These are phyloP conservation scores for Mastomys natalensis DNA, from an alignment of 2,113 vertebrate species.

Conservation along the genomic window DNA sequence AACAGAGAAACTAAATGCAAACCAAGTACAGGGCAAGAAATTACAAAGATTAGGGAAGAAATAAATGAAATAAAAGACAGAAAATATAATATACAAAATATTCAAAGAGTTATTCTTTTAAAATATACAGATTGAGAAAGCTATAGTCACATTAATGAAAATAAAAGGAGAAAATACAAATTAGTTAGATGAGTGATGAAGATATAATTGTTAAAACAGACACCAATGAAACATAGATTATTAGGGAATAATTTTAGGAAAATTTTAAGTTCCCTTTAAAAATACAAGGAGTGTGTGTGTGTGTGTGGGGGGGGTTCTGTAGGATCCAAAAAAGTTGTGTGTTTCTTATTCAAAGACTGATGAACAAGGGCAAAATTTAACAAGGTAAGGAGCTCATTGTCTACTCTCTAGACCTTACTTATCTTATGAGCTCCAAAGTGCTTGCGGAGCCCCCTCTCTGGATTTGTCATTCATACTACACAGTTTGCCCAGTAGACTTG, in stretches of 20 bases:
- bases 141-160: not conserved
- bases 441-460: not conserved
- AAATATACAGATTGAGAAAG: not conserved
- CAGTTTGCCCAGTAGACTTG: not conserved
- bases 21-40: not conserved
- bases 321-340: not conserved
- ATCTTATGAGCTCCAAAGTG: not conserved
- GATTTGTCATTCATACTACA: not conserved
- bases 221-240: not conserved
- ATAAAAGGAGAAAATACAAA: too few species aligned
- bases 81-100: not conserved
- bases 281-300: not conserved
- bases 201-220: not conserved
- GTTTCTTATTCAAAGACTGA: not conserved
- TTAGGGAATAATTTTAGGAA: not conserved
- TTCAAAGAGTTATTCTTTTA: not conserved
- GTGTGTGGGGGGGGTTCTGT: not conserved
- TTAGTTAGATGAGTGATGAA: not conserved
- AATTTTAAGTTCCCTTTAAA: not conserved
- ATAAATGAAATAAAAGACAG: not conserved
- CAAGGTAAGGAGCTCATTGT: not conserved
- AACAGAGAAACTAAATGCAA: not conserved
- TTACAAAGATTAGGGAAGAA: not conserved
- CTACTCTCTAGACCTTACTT: not conserved
- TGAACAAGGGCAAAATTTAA: not conserved